These are phyloP conservation scores for Phrynosoma platyrhinos DNA, from an alignment of 2,113 vertebrate species.

Conservation along the genomic window DNA sequence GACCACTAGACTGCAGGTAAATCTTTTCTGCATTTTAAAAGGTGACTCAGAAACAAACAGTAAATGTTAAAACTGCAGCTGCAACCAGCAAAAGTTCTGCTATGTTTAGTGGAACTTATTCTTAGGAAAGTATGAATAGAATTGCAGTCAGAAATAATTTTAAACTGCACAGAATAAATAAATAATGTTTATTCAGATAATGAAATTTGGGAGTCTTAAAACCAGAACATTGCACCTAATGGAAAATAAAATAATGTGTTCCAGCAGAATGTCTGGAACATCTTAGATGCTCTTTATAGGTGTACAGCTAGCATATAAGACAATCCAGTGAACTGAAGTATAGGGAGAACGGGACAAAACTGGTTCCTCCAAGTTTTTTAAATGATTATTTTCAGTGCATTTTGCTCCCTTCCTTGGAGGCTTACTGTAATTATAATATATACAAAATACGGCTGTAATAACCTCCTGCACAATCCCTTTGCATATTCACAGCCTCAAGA, in stretches of 20 bases:
- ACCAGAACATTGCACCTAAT: neutral
- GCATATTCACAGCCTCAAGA: neutral
- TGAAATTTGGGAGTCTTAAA: neutral
- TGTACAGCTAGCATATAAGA: neutral
- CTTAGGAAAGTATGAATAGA: neutral
- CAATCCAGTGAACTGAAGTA: neutral
- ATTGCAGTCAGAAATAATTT: neutral
- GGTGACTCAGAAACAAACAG: neutral
- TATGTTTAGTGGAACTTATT: neutral
- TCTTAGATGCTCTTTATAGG: neutral
- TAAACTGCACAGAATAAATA: neutral
- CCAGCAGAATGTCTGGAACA: neutral
- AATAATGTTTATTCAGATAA: neutral
- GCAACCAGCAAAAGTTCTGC: neutral
- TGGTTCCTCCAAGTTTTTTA: neutral
- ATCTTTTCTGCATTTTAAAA: neutral
- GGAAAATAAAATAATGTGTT: neutral
- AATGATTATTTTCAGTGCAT: slow-evolving; percentile 19
- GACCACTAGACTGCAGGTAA: too few species aligned
- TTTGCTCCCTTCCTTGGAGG: neutral
- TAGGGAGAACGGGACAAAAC: neutral
- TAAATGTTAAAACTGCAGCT: too few species aligned
- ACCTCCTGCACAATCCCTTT: neutral
- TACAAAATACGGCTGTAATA: slow-evolving; percentile 13
- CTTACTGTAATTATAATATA: slow-evolving; percentile 24